Evolutionary conservation across 2,113 vertebrate genomes (phyloP).

Genomic region (Mastomys coucha): DNA sequence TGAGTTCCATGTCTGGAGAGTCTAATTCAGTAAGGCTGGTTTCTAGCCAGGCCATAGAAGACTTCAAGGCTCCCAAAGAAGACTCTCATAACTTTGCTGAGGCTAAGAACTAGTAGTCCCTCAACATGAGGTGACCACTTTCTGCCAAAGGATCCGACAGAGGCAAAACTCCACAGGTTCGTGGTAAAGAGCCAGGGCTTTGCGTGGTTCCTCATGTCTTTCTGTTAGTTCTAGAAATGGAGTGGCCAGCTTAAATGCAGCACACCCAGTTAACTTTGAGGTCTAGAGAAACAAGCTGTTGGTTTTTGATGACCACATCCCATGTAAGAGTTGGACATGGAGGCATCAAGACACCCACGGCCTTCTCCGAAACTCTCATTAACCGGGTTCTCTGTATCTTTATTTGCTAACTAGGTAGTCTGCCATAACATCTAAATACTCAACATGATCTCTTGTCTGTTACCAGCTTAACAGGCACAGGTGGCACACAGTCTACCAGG

Average conservation of each 20-base stretch:
- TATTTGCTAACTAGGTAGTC: neutral
- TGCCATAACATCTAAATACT: neutral
- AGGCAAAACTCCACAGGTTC: neutral
- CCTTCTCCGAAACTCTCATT: slow-evolving; percentile 20
- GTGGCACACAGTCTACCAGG: no score
- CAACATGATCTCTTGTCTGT: neutral
- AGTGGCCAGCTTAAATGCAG: neutral
- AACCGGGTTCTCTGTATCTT: neutral
- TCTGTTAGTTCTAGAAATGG: neutral
- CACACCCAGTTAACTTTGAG: neutral
- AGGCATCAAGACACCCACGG: neutral
- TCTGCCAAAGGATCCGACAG: neutral
- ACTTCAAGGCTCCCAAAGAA: neutral
- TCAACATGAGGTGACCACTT: neutral
- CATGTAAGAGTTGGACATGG: neutral
- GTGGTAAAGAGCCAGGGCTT: neutral
- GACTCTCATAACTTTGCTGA: neutral
- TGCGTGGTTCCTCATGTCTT: neutral
- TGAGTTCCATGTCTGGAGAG: neutral
- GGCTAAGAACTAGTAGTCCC: neutral
- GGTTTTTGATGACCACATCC: neutral
- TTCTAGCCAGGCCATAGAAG: neutral
- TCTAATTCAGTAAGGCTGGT: slow-evolving; percentile 33
- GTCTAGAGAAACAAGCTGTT: neutral
- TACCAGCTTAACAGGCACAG: neutral